Base-by-base conservation (phyloP, 1,140 invertebrate genomes). In the Theocolax elegans region DNA sequence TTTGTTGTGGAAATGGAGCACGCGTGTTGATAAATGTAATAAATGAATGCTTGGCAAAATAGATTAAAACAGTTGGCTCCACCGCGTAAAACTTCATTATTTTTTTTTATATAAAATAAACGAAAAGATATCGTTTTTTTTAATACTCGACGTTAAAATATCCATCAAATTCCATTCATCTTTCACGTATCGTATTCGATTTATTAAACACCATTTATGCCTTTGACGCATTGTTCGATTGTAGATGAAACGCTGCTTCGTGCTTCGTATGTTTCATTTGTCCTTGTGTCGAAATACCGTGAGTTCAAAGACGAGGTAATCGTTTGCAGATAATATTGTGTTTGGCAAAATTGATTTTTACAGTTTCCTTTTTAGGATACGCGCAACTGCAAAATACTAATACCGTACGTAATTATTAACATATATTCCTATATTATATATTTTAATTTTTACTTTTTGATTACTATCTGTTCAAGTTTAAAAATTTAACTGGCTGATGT, bases 11-110 rank as follows among this genome's bases (percentile, higher is more conserved):
- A 40, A 51, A 51, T 51, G 19, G 42, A 53, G 42, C 42, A 10
- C 31, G 13, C 27, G 8, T 21, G 3, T 17, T 53, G 31, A 53
- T 64, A 40, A 64, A 40, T 64, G 15, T 38, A 25, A 40, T 64
- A 53, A 53, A 64, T 53, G 62, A 53, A 40, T 64, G 48, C 40
- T 53, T 62, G 17, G 15, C 19, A 19, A 48, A 48, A 62, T 31
- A 48, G 27, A 62, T 62, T 27, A 48, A 48, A 62, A 54, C n/a
- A 48, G 42, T 8, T 31, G 42, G 13, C 13, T 6, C n/a, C 0
- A 0, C 10, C 15, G 35, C 31, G 10, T 42, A 46, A 29, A 60
- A 60, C 42, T 60, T 46, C 40, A 46, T 60, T 60, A 60, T 46
- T 29, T 60, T 46, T 31, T n/a, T n/a, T n/a, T n/a, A n/a, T 25